phyloP scores from a whole-genome alignment of 1,140 invertebrate species.

The Pseudachorutes palmiensis region DNA sequence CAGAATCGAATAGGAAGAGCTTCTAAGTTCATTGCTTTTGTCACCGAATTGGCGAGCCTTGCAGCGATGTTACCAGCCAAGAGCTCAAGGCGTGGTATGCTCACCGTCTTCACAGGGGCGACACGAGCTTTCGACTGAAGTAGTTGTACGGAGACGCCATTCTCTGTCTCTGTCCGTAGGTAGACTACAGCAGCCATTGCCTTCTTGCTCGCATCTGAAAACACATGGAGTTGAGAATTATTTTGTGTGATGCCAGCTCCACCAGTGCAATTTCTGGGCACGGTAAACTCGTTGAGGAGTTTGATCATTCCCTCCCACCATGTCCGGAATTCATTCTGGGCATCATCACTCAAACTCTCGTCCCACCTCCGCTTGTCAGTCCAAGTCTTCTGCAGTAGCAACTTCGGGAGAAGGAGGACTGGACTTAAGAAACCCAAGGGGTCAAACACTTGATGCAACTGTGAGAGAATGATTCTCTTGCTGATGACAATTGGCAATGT shows the following conservation, averaged over 20 bases:
- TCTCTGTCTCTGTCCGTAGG: constrained; percentile 17
- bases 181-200: constrained; percentile 40
- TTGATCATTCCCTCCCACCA: constrained; percentile 37
- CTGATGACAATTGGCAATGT: not conserved
- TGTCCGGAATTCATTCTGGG: constrained; percentile 25
- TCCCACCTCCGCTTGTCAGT: constrained; percentile 5
- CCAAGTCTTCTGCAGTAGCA: constrained; percentile 31
- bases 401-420: constrained; percentile 19
- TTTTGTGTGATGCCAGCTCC: not conserved
- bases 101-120: constrained; percentile 36
- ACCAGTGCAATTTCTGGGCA: constrained; percentile 35
- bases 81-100: constrained; percentile 37
- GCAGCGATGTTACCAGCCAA: constrained; percentile 3
- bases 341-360: constrained; percentile 20
- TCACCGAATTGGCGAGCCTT: not conserved
- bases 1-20: constrained; percentile 26
- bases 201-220: constrained; percentile 41
- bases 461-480: constrained; percentile 17
- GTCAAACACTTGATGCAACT: constrained; percentile 20
- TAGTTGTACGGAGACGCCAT: constrained; percentile 40
- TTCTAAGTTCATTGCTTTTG: not conserved
- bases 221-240: constrained; percentile 38
- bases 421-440: constrained; percentile 30
- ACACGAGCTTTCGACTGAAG: constrained; percentile 41
- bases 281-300: constrained; percentile 30